These are phyloP conservation scores for Eupithecia exiguata DNA, from an alignment of 2,888 invertebrate genomes.

Conservation along the genomic window DNA sequence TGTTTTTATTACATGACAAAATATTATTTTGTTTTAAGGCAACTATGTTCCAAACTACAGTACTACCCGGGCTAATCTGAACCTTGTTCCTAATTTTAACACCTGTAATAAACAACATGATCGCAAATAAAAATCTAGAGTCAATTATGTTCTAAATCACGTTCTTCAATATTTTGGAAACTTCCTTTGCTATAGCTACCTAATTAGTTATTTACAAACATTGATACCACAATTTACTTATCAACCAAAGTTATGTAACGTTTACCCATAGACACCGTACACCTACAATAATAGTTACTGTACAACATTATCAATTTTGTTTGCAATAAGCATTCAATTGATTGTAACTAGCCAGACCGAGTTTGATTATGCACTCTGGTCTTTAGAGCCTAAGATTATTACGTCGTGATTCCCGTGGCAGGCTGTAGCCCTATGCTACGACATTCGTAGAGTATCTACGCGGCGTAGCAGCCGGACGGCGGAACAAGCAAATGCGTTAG, in stretches of 20 bases:
- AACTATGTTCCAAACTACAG: too few relatives aligned
- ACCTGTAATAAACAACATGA: too few relatives aligned
- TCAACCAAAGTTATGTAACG: slow-evolving; percentile 6
- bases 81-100: too few relatives aligned
- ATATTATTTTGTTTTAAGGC: too few relatives aligned
- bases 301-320: slow-evolving; percentile 50
- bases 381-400: slow-evolving; percentile 41
- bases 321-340: slow-evolving; percentile 50
- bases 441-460: slow-evolving; percentile 36
- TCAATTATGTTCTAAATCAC: background rate
- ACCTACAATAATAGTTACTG: slow-evolving; percentile 13
- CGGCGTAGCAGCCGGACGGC: slow-evolving; percentile 47
- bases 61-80: too few relatives aligned
- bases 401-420: slow-evolving; percentile 54
- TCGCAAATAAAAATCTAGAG: too few relatives aligned
- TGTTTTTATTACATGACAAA: too few relatives aligned
- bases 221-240: slow-evolving; percentile 9
- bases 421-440: slow-evolving; percentile 44
- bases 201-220: slow-evolving; percentile 6
- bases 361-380: slow-evolving; percentile 19
- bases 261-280: background rate
- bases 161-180: background rate
- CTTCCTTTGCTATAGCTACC: background rate
- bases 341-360: slow-evolving; percentile 44
- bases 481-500: slow-evolving; percentile 64